These are phyloP conservation scores for Danio albolineatus DNA, from an alignment of 2,797 vertebrate genomes.

Conservation along the genomic window DNA sequence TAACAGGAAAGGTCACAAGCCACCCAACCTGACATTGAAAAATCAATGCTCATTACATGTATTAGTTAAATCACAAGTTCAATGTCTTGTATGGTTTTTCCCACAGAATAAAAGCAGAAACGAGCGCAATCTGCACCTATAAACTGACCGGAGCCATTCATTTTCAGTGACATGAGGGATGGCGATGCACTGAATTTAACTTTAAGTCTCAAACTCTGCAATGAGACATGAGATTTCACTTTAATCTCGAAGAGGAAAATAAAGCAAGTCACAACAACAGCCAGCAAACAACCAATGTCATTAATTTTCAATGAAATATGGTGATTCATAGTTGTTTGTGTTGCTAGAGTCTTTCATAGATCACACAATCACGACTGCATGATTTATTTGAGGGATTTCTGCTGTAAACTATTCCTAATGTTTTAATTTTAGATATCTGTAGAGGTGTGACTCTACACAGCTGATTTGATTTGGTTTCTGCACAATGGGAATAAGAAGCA, in stretches of 20 bases:
- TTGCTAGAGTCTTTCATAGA: neutral
- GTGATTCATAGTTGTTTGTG: too few relatives aligned
- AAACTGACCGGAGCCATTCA: neutral
- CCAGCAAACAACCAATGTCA: too few relatives aligned
- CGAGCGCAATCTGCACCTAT: neutral
- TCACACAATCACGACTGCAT: neutral
- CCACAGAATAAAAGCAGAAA: neutral
- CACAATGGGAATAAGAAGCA: too few relatives aligned
- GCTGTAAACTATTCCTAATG: neutral
- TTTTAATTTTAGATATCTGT: neutral
- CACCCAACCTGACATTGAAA: constrained; percentile 28
- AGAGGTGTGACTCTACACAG: too few relatives aligned
- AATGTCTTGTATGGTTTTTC: constrained; percentile 17
- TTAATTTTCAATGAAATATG: too few relatives aligned
- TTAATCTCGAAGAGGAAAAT: too few relatives aligned
- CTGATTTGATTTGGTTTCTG: too few relatives aligned
- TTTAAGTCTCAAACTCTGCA: too few relatives aligned
- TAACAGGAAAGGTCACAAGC: constrained; percentile 39
- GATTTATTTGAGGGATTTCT: neutral
- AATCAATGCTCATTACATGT: constrained; percentile 28
- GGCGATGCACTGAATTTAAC: neutral
- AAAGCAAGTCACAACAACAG: too few relatives aligned
- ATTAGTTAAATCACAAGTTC: neutral
- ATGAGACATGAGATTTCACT: too few relatives aligned
- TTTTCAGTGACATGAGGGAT: neutral